These are phyloP conservation scores for Lithobates pipiens DNA, from an alignment of 2,797 vertebrate genomes.

Conservation along the genomic window DNA sequence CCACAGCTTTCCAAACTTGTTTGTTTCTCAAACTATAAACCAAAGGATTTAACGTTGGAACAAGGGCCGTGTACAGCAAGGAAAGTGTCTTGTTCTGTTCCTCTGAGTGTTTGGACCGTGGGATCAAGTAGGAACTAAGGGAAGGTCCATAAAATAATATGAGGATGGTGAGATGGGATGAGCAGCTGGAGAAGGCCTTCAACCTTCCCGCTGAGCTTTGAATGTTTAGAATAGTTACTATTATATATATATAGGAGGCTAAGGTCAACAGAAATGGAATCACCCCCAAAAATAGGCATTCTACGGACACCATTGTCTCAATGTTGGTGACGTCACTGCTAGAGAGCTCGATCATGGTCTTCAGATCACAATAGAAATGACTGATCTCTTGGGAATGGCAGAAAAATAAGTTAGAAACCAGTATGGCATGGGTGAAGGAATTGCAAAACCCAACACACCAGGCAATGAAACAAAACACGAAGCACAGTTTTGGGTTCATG, in stretches of 20 bases:
- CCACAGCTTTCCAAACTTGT: not conserved
- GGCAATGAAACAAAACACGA: not conserved
- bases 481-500: slow-evolving; percentile 22
- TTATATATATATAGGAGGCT: slow-evolving; percentile 2
- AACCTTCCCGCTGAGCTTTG: not conserved
- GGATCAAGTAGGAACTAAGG: not conserved
- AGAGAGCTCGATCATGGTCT: slow-evolving; percentile 34
- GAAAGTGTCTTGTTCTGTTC: not conserved
- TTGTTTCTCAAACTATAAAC: slow-evolving; percentile 31
- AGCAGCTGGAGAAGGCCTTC: slow-evolving; percentile 22
- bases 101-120: not conserved
- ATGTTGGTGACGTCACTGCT: slow-evolving; percentile 49
- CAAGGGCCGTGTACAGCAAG: not conserved
- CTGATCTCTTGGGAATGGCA: slow-evolving; percentile 51
- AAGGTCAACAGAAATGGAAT: not conserved
- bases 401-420: slow-evolving; percentile 52
- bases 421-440: slow-evolving; percentile 22
- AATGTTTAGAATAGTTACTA: not conserved
- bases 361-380: slow-evolving; percentile 67
- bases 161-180: slow-evolving; percentile 7
- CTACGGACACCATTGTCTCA: not conserved
- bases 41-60: slow-evolving; percentile 12
- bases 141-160: slow-evolving; percentile 11
- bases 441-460: slow-evolving; percentile 61
- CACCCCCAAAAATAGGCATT: not conserved